Evolutionary conservation across 2,797 vertebrate genomes (phyloP).

Genomic region (Ptychadena robeensis): DNA sequence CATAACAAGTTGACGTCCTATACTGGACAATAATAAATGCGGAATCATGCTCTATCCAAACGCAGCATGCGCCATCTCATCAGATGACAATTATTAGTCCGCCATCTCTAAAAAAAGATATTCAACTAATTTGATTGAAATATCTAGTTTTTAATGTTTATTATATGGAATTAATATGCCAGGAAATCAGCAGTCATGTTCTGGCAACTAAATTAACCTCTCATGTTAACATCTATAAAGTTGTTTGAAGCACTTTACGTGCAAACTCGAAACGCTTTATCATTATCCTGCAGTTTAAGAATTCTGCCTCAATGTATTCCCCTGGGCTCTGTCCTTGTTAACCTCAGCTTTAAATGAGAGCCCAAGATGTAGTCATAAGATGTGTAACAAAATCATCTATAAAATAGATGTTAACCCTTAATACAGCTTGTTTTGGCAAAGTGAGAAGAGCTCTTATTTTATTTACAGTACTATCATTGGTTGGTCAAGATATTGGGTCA

Average conservation of each 20-base stretch:
- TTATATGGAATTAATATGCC: slow-evolving; percentile 27
- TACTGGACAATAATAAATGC: background rate
- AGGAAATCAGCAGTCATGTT: slow-evolving; percentile 17
- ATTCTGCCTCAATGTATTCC: slow-evolving; percentile 64
- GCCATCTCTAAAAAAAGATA: background rate
- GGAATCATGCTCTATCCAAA: slow-evolving; percentile 7
- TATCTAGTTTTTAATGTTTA: slow-evolving; percentile 15
- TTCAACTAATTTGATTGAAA: background rate
- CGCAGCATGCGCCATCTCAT: background rate
- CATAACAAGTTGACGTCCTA: slow-evolving; percentile 1
- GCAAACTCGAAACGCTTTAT: slow-evolving; percentile 59
- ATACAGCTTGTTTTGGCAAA: background rate
- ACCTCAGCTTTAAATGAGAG: slow-evolving; percentile 69
- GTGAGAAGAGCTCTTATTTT: background rate
- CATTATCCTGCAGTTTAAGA: slow-evolving; percentile 63
- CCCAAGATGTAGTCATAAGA: slow-evolving; percentile 69
- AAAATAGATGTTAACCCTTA: slow-evolving; percentile 63
- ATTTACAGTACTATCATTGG: too few relatives aligned
- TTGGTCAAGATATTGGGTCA: too few relatives aligned
- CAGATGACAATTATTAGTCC: background rate
- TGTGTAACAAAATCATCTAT: slow-evolving; percentile 69
- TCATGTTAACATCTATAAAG: slow-evolving; percentile 53
- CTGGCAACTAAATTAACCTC: slow-evolving; percentile 25
- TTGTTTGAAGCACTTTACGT: slow-evolving; percentile 47
- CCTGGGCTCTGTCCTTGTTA: slow-evolving; percentile 67